Base-by-base conservation (phyloP, 2,888 invertebrate genomes). In the Baronia brevicornis region DNA sequence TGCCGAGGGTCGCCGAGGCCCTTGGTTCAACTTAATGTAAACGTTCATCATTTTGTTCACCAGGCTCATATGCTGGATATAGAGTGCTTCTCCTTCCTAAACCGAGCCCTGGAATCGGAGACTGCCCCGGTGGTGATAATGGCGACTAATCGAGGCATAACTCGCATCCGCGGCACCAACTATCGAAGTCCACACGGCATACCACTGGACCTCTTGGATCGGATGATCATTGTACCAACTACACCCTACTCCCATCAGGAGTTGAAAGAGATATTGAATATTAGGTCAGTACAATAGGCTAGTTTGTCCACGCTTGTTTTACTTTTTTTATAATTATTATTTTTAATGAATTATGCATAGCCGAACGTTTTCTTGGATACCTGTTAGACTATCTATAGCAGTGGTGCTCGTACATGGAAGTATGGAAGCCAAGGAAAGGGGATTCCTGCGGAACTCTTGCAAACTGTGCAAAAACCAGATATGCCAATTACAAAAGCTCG, bases 51-150 rank as follows among this genome's bases (percentile, higher is more conserved):
- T n/a, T n/a, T n/a, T n/a, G n/a, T n/a, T n/a, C n/a, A n/a, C 5
- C 67, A 88, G 87, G 93, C 96, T 0, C 99, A 99, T 66, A 98
- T 99, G 98, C 80, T 99, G 45, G 99, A 99, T 67, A 96, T 99
- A 22, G 99, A 99, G 69, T 99, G 98, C 64, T 99, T 99, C 82
- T 98, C 98, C 0, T 99, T 94, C 72, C 84, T 99, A 4, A 99
- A 99, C 80, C 90, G 99, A 3, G 98, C 98, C 0, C 78, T 99
- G 12, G 99, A 99, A 63, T 94, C 94, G 23, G 98, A 99, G 56
- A 96, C 98, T 87, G 94, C 98, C 0, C 99, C 99, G 0, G 91
- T 99, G 1, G 94, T 99, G 0, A 96, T 99, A 21, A 98, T 99
- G 96, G 99, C 99, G 0, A 99, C 99, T 7, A 99, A 99, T 84